Evolutionary conservation across 2,113 vertebrate species (phyloP).

Genomic region (Mustela lutreola): DNA sequence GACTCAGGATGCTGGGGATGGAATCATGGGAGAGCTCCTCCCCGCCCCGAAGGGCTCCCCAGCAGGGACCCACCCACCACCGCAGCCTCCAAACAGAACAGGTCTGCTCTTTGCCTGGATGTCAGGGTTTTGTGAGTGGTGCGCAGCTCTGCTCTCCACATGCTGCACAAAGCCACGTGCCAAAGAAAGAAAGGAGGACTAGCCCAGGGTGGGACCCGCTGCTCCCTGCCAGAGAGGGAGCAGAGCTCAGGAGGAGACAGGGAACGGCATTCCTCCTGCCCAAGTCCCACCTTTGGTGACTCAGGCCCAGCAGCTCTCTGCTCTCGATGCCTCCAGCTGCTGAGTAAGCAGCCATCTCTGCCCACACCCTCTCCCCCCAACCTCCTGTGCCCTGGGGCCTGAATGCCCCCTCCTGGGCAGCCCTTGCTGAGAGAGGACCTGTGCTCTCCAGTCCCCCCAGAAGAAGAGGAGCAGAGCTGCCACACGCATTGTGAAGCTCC

Average conservation of each 20-base stretch:
- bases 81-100: not conserved
- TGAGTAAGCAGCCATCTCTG: not conserved
- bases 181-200: not conserved
- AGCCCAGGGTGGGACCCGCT: not conserved
- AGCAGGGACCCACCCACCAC: not conserved
- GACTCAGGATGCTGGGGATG: not conserved
- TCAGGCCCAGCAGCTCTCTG: not conserved
- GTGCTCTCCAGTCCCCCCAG: too few species aligned
- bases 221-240: not conserved
- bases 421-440: not conserved
- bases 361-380: not conserved
- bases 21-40: not conserved
- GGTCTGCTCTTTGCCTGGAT: not conserved
- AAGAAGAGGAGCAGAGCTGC: not conserved
- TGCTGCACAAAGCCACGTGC: rapidly evolving
- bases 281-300: slow-evolving; percentile 56
- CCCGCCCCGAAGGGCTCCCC: not conserved
- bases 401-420: not conserved
- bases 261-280: not conserved
- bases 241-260: not conserved
- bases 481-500: rapidly evolving
- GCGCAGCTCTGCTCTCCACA: not conserved
- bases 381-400: not conserved
- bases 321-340: not conserved
- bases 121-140: not conserved